These are phyloP conservation scores for Psilopogon haemacephalus DNA, from an alignment of 2,113 vertebrate genomes.

Conservation along the genomic window DNA sequence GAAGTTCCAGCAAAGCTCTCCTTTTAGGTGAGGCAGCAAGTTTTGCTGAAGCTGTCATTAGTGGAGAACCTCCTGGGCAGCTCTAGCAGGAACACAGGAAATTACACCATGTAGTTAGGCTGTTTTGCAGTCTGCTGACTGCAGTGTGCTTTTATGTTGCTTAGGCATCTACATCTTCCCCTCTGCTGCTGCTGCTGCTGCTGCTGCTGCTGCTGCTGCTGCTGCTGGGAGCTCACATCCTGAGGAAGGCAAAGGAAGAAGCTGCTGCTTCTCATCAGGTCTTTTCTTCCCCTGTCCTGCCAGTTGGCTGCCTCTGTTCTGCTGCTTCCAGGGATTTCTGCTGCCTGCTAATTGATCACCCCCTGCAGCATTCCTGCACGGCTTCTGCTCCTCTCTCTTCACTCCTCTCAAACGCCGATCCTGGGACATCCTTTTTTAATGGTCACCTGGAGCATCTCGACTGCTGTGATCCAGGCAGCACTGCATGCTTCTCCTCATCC, in stretches of 20 bases:
- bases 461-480: fast-evolving
- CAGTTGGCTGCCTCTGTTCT: slow-evolving; percentile 16
- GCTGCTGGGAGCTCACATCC: background rate
- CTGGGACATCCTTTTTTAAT: background rate
- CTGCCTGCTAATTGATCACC: background rate
- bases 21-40: slow-evolving; percentile 7
- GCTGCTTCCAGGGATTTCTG: background rate
- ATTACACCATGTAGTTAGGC: background rate
- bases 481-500: background rate
- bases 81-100: slow-evolving; percentile 6
- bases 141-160: background rate
- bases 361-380: background rate
- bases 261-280: slow-evolving; percentile 35
- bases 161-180: slow-evolving; percentile 21
- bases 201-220: background rate
- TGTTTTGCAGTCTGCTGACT: slow-evolving; percentile 36
- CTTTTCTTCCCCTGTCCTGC: slow-evolving; percentile 9
- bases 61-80: background rate
- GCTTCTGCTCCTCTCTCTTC: background rate
- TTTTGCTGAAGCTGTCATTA: slow-evolving; percentile 5
- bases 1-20: background rate
- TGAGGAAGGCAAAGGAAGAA: slow-evolving; percentile 33
- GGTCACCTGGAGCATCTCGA: background rate
- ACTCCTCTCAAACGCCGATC: fast-evolving
- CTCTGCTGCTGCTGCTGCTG: background rate